A percentile compares a stretch with the other conserved stretches of the same genome.
Evolutionary conservation across 1,140 invertebrate species (phyloP).

Genomic region (Rhagoletis zephyria): DNA sequence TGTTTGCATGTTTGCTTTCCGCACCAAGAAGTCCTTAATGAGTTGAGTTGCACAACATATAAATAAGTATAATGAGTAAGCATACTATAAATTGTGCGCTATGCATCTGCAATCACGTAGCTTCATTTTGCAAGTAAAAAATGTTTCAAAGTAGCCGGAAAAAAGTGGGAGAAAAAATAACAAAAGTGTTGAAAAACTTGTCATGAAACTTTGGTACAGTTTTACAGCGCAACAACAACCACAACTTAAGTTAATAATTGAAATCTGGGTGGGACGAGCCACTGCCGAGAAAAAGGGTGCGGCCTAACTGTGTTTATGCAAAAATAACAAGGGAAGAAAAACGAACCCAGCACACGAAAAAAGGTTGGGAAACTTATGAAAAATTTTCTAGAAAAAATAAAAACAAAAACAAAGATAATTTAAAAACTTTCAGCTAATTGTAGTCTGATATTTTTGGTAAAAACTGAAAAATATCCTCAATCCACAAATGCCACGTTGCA

Average conservation of each 20-base stretch:
- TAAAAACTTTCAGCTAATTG: conserved; percentile 36
- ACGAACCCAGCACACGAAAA: not conserved
- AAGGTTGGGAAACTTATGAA: not conserved
- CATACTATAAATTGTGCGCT: no score
- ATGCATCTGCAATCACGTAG: no score
- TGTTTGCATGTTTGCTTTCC: no score
- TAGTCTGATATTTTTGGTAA: not conserved
- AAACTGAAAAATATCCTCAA: not conserved
- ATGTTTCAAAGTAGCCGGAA: no score
- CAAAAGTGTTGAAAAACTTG: conserved; percentile 26
- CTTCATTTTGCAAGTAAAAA: no score
- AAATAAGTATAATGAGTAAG: no score
- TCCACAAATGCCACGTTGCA: not conserved
- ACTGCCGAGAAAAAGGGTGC: not conserved
- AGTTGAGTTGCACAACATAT: no score
- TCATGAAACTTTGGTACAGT: not conserved
- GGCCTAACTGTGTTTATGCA: conserved; percentile 12
- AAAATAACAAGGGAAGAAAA: not conserved
- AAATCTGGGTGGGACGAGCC: no score
- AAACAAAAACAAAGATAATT: not conserved
- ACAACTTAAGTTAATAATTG: not conserved
- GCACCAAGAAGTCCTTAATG: no score
- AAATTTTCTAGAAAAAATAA: not conserved
- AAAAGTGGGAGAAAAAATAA: no score
- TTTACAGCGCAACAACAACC: not conserved